phyloP scores from a whole-genome alignment of 92 coral and sea anemone genomes.

The Hydrozoanthus gracilis region DNA sequence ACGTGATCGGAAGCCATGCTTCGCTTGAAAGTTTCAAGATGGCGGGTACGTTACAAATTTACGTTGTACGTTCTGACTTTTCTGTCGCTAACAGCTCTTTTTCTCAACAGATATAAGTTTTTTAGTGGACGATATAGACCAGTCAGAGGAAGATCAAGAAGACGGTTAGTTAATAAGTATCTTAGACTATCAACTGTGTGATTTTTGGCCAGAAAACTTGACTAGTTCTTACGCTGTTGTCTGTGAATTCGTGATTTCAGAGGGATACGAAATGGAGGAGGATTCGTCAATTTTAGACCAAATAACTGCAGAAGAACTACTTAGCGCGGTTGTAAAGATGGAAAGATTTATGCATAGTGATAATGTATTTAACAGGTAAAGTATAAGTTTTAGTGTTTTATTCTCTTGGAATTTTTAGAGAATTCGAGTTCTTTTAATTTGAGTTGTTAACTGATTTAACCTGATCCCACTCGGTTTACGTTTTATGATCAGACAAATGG shows the following conservation, averaged over 20 bases:
- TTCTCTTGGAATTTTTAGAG: slow-evolving; percentile 6
- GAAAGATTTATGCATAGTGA: slow-evolving; percentile 98
- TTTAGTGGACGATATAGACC: slow-evolving; percentile 86
- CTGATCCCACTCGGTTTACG: background rate
- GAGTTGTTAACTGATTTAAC: background rate
- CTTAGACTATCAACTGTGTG: background rate
- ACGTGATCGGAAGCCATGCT: slow-evolving; percentile 95
- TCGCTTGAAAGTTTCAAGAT: slow-evolving; percentile 91
- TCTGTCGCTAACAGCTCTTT: slow-evolving; percentile 54
- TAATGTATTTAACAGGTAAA: slow-evolving; percentile 95
- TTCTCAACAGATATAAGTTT: slow-evolving; percentile 89
- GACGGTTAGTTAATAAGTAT: slow-evolving; percentile 75
- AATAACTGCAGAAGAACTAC: slow-evolving; percentile 86
- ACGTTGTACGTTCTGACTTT: slow-evolving; percentile 63
- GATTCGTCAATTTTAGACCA: slow-evolving; percentile 89
- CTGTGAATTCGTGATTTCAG: slow-evolving; percentile 50
- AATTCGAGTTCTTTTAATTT: slow-evolving; percentile 17
- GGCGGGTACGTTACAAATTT: slow-evolving; percentile 98
- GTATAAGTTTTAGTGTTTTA: slow-evolving; percentile 9
- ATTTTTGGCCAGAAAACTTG: slow-evolving; percentile 33
- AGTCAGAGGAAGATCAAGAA: slow-evolving; percentile 92
- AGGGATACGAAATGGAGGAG: slow-evolving; percentile 80
- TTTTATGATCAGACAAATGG: slow-evolving; percentile 85
- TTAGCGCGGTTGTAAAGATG: slow-evolving; percentile 89
- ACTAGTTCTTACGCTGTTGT: slow-evolving; percentile 22